Percentiles rank a stretch among this genome's conserved stretches.
These are phyloP conservation scores for Cinclus mexicanus DNA, from an alignment of 2,113 vertebrate genomes.

Conservation along the genomic window DNA sequence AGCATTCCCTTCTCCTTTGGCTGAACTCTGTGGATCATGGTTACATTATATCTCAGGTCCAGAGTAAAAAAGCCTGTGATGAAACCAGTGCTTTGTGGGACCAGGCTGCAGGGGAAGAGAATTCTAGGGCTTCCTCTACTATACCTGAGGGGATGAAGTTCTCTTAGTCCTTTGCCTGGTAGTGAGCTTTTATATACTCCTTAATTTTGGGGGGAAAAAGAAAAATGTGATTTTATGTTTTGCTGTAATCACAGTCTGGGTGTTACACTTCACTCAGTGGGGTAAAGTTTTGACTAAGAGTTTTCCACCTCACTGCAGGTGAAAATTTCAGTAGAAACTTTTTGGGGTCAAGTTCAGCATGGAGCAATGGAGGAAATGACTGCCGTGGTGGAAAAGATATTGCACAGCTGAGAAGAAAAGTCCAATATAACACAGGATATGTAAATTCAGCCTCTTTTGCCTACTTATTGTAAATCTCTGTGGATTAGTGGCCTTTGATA, in stretches of 20 bases:
- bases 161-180: not conserved
- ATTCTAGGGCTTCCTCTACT: not conserved
- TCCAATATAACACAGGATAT: not conserved
- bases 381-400: not conserved
- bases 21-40: not conserved
- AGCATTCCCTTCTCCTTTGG: not conserved
- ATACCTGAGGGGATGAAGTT: not conserved
- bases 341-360: not conserved
- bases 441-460: slow-evolving; percentile 26
- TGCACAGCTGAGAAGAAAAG: not conserved
- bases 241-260: not conserved
- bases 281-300: not conserved
- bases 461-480: slow-evolving; percentile 7
- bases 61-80: accelerated
- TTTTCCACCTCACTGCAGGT: not conserved
- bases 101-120: not conserved
- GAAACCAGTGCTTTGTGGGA: not conserved
- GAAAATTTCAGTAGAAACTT: not conserved
- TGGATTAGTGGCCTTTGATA: slow-evolving; percentile 16
- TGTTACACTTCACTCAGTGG: not conserved
- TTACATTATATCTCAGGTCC: not conserved
- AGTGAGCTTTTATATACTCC: not conserved
- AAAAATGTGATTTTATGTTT: not conserved
- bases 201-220: not conserved
- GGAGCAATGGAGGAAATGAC: not conserved